Conservation (phyloP, 2,113 vertebrate genomes). For the Willisornis vidua region DNA sequence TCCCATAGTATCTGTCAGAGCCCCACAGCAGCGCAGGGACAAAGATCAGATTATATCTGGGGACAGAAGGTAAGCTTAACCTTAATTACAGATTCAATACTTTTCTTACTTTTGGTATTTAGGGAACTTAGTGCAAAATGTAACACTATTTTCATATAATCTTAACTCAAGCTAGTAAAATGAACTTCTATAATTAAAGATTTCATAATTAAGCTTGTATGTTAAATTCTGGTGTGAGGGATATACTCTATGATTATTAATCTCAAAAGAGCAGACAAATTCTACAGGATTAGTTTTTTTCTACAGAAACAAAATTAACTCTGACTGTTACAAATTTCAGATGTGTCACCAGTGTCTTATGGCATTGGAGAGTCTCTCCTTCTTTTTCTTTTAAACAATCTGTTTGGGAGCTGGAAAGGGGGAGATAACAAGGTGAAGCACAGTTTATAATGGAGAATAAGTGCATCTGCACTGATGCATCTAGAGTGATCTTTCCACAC, state of each 20-base stretch:
- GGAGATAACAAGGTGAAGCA: not conserved
- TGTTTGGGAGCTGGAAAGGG: not conserved
- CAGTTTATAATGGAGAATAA: not conserved
- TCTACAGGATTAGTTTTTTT: not conserved
- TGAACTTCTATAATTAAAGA: not conserved
- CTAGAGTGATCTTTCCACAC: not conserved
- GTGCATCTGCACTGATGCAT: not conserved
- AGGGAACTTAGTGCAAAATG: not conserved
- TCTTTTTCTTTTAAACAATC: not conserved
- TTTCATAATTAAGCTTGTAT: not conserved
- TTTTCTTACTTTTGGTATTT: not conserved
- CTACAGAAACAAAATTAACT: not conserved
- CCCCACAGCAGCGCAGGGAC: not conserved
- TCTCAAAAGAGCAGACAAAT: not conserved
- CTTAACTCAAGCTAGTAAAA: not conserved
- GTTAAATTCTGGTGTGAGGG: not conserved
- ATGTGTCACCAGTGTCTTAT: not conserved
- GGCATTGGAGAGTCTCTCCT: not conserved
- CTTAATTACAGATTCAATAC: not conserved
- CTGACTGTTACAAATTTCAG: not conserved
- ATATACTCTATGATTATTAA: not conserved
- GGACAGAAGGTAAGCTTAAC: not conserved
- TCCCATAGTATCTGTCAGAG: not conserved
- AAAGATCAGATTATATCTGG: not conserved
- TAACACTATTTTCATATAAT: not conserved